These are phyloP conservation scores for Leptinotarsa haldemani DNA, from an alignment of 2,888 invertebrate genomes.

Conservation along the genomic window DNA sequence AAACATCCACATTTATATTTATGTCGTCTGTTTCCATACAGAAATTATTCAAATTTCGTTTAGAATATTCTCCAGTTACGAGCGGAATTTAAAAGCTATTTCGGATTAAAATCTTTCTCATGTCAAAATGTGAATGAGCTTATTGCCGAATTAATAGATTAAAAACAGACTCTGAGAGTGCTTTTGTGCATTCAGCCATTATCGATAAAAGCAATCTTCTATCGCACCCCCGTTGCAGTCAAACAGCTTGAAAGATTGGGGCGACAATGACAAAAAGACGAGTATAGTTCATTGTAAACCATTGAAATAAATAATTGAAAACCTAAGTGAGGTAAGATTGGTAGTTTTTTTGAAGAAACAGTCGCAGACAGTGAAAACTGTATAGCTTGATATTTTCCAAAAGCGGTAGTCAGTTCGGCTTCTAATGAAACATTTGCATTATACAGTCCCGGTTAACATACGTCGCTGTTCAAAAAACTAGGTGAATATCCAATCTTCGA, in stretches of 20 bases:
- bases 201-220: conserved; percentile 22
- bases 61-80: conserved; percentile 10
- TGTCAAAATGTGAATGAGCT: conserved; percentile 17
- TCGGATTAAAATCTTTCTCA: conserved; percentile 14
- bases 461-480: too few relatives aligned
- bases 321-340: too few relatives aligned
- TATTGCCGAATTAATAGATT: conserved; percentile 23
- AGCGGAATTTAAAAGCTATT: conserved; percentile 13
- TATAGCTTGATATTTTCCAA: too few relatives aligned
- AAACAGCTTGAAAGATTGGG: not conserved
- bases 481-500: too few relatives aligned
- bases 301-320: too few relatives aligned
- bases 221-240: conserved; percentile 1
- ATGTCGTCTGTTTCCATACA: not conserved
- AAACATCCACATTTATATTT: not conserved
- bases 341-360: too few relatives aligned
- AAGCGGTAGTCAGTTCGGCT: too few relatives aligned
- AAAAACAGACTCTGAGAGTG: conserved; percentile 19
- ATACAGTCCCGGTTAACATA: too few relatives aligned
- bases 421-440: too few relatives aligned
- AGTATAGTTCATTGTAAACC: too few relatives aligned
- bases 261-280: not conserved
- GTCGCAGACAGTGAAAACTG: too few relatives aligned
- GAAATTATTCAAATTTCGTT: conserved; percentile 8
- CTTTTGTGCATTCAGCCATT: conserved; percentile 20